Percentiles rank a stretch among this genome's conserved stretches.
phyloP scores from a whole-genome alignment of 2,888 invertebrate species.

The Sinotaia quadrata region DNA sequence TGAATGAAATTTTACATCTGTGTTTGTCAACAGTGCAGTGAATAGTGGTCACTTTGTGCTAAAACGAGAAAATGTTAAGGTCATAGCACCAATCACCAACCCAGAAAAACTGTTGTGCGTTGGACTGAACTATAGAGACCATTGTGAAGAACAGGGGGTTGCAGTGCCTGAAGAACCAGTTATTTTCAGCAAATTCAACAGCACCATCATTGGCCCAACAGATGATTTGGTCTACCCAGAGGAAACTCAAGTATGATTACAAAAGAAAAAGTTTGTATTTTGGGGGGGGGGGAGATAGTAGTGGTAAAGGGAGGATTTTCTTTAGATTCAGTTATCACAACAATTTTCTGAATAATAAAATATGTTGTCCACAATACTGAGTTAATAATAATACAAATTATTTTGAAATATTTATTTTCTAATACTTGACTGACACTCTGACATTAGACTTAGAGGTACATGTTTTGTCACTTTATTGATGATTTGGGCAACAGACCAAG shows the following conservation, averaged over 20 bases:
- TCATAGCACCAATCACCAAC: slow-evolving; percentile 80
- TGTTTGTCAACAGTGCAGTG: slow-evolving; percentile 45
- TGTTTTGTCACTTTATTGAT: no score
- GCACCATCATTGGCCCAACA: slow-evolving; percentile 81
- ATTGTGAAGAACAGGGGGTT: slow-evolving; percentile 86
- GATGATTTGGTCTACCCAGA: slow-evolving; percentile 52
- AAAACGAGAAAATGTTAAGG: slow-evolving; percentile 47
- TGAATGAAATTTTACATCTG: no score
- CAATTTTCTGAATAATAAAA: no score
- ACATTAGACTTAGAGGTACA: no score
- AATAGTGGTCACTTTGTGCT: slow-evolving; percentile 46
- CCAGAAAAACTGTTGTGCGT: slow-evolving; percentile 90
- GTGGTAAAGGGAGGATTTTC: no score
- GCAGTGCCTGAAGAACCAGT: slow-evolving; percentile 84
- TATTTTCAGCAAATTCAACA: slow-evolving; percentile 90
- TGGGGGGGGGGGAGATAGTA: no score
- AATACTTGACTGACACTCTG: no score
- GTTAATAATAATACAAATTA: no score
- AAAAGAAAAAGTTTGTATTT: neutral
- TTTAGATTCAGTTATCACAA: no score
- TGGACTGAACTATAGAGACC: slow-evolving; percentile 88
- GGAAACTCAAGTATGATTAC: slow-evolving; percentile 59
- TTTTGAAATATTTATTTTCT: no score
- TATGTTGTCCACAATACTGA: no score
- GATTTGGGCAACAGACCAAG: no score